phyloP scores from a whole-genome alignment of 2,797 vertebrate species.

The Uromys caudimaculatus region DNA sequence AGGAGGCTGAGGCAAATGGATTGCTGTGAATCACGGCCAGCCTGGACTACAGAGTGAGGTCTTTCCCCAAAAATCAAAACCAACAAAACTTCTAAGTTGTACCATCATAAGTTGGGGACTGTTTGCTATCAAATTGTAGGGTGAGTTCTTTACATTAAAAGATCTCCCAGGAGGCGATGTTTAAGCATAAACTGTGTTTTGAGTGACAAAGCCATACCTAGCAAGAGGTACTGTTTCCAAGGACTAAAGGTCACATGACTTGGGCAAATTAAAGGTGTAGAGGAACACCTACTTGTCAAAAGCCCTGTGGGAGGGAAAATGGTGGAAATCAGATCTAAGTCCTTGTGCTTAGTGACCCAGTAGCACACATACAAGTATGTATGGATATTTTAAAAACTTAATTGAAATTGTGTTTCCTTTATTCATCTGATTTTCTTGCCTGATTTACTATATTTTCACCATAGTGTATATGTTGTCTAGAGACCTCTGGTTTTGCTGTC shows the following conservation, averaged over 20 bases:
- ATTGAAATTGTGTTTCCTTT: slow-evolving; percentile 28
- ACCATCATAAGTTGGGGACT: not conserved
- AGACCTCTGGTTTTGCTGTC: slow-evolving; percentile 40
- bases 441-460: slow-evolving; percentile 21
- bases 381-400: slow-evolving; percentile 28
- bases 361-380: not conserved
- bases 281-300: not conserved
- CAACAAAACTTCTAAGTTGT: not conserved
- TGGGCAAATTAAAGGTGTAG: not conserved
- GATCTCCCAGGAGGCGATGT: not conserved
- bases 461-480: slow-evolving; percentile 28
- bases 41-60: not conserved
- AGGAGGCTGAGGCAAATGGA: not conserved
- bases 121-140: not conserved
- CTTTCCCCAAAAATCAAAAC: not conserved
- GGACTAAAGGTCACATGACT: not conserved
- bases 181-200: slow-evolving; percentile 46
- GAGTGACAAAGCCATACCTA: slow-evolving; percentile 19
- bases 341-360: not conserved
- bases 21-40: not conserved
- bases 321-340: not conserved
- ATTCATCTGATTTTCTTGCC: slow-evolving; percentile 40
- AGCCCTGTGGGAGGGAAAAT: not conserved
- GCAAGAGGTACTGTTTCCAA: not conserved
- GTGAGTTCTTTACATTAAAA: not conserved